These are phyloP conservation scores for Arothron firmamentum DNA, from an alignment of 2,113 vertebrate species.

Conservation along the genomic window DNA sequence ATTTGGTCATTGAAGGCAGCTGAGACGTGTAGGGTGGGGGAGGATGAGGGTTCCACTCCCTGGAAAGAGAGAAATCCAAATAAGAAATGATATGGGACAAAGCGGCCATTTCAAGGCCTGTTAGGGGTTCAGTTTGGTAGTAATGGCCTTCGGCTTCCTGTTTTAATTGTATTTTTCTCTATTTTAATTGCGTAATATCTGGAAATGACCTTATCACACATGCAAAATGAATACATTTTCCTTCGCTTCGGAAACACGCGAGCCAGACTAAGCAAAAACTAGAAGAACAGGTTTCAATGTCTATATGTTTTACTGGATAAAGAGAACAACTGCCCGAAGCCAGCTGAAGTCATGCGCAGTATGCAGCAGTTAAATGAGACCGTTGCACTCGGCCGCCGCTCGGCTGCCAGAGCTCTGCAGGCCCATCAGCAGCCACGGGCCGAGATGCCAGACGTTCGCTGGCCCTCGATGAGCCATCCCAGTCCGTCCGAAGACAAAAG, in stretches of 20 bases:
- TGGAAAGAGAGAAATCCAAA: slow-evolving; percentile 22
- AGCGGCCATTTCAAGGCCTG: background rate
- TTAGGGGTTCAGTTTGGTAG: too few species aligned
- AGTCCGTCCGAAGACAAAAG: too few species aligned
- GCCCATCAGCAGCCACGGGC: too few species aligned
- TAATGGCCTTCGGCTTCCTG: too few species aligned
- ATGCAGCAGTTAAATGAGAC: too few species aligned
- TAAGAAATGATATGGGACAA: slow-evolving; percentile 17
- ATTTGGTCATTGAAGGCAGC: slow-evolving; percentile 65
- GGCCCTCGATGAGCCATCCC: too few species aligned
- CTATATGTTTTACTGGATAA: slow-evolving; percentile 12
- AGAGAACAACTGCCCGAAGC: slow-evolving; percentile 15
- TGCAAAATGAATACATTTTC: slow-evolving; percentile 4
- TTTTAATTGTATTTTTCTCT: too few species aligned
- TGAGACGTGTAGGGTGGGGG: slow-evolving; percentile 30
- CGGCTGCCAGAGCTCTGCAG: too few species aligned
- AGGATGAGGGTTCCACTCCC: background rate
- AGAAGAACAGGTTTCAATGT: slow-evolving; percentile 43
- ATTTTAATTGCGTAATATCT: too few species aligned
- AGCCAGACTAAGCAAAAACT: slow-evolving; percentile 2
- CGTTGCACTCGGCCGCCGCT: too few species aligned
- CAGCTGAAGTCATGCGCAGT: background rate
- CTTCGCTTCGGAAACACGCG: background rate
- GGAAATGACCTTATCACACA: background rate
- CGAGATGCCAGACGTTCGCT: too few species aligned